These are phyloP conservation scores for Brachionus rotundiformis DNA, from an alignment of 1,140 invertebrate genomes.

Conservation along the genomic window DNA sequence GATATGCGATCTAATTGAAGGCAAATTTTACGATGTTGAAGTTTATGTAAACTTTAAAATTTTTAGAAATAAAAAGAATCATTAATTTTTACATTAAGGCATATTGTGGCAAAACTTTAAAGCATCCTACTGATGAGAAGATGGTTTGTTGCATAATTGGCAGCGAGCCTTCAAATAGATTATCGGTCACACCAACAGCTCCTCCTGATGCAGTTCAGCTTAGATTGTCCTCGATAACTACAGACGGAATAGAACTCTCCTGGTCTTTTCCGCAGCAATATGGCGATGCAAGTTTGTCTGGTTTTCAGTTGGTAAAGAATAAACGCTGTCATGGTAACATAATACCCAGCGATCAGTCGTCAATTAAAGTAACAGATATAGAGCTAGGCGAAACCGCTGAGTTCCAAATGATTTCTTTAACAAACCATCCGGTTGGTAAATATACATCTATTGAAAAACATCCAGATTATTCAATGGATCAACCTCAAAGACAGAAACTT, in stretches of 20 bases:
- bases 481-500: slow-evolving; percentile 53
- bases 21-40: slow-evolving; percentile 60
- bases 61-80: background rate
- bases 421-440: slow-evolving; percentile 61
- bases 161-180: slow-evolving; percentile 60
- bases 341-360: slow-evolving; percentile 61
- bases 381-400: slow-evolving; percentile 61
- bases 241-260: slow-evolving; percentile 61
- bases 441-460: slow-evolving; percentile 42
- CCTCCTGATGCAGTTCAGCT: slow-evolving; percentile 62
- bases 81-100: slow-evolving; percentile 47
- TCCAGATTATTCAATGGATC: slow-evolving; percentile 46
- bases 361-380: slow-evolving; percentile 59
- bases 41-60: slow-evolving; percentile 53
- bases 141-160: slow-evolving; percentile 58
- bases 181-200: slow-evolving; percentile 60
- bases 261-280: slow-evolving; percentile 63
- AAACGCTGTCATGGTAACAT: slow-evolving; percentile 61
- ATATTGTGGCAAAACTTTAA: slow-evolving; percentile 53
- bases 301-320: slow-evolving; percentile 64
- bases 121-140: slow-evolving; percentile 54
- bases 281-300: slow-evolving; percentile 61
- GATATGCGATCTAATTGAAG: slow-evolving; percentile 60
- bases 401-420: slow-evolving; percentile 62
- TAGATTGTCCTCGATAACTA: slow-evolving; percentile 59